A percentile compares a stretch with the other conserved stretches of the same genome.
Conservation (phyloP, 2,113 vertebrate species). For the Atherinomorus stipes region DNA sequence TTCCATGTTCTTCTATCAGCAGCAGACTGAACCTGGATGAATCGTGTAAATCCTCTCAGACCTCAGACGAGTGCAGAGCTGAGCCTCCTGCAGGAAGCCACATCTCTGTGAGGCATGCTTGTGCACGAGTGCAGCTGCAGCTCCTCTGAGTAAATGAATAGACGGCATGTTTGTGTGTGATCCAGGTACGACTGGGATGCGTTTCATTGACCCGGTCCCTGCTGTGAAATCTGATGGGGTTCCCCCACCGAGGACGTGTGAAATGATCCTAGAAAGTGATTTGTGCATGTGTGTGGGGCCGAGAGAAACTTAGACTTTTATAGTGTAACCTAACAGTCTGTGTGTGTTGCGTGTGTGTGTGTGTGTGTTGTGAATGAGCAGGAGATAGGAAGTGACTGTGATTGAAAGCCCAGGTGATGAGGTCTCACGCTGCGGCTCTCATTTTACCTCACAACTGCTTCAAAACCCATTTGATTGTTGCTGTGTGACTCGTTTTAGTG, state of each 20-base stretch:
- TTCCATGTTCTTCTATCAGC: background rate
- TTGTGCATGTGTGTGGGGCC: slow-evolving; percentile 34
- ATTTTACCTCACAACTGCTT: slow-evolving; percentile 58
- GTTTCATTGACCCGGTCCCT: slow-evolving; percentile 70
- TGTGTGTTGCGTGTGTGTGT: slow-evolving; percentile 32
- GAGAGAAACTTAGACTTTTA: slow-evolving; percentile 7
- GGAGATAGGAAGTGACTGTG: slow-evolving; percentile 61
- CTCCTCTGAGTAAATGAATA: slow-evolving; percentile 19
- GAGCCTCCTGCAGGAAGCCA: slow-evolving; percentile 21
- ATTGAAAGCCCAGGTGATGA: slow-evolving; percentile 67
- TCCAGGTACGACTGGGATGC: slow-evolving; percentile 37
- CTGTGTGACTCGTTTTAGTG: slow-evolving; percentile 63
- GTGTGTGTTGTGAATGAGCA: slow-evolving; percentile 51
- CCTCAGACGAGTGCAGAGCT: slow-evolving; percentile 4
- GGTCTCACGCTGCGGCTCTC: slow-evolving; percentile 63
- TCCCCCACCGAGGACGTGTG: slow-evolving; percentile 68
- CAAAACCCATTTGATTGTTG: slow-evolving; percentile 57
- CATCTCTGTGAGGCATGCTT: slow-evolving; percentile 16
- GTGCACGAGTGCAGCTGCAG: slow-evolving; percentile 27
- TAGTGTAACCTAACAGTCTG: slow-evolving; percentile 25
- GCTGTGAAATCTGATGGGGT: slow-evolving; percentile 79
- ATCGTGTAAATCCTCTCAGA: slow-evolving; percentile 25
- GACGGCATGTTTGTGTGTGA: slow-evolving; percentile 22
- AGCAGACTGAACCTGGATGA: slow-evolving; percentile 21
- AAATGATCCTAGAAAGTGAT: slow-evolving; percentile 70